Evolutionary conservation across 1,140 invertebrate species (phyloP), one percentile per base, ranked within the genome.

Genomic region (Tetramorium parvispinum): DNA sequence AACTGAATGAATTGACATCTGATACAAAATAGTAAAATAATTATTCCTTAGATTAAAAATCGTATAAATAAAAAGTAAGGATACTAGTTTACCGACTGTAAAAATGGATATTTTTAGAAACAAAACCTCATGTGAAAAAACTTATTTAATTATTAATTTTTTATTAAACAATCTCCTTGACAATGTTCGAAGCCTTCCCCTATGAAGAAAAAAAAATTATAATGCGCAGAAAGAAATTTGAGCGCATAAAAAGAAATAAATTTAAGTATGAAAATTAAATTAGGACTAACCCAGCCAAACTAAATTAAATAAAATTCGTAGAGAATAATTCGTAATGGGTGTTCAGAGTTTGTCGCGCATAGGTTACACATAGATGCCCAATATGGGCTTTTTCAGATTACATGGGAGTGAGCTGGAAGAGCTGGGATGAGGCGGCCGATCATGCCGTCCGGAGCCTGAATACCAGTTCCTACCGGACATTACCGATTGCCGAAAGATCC

Each of bases 321-420:
- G 37, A 46, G 7, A 68, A 40, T 51, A 40, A 68, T 68, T 53
- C 11, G 1, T 53, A 24, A 79, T 37, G 77, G 61, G 13, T 24
- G 55, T 13, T 53, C 2, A 10, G 10, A 43, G 5, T 16, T 53
- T 55, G 46, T 66, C 10, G 32, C 32, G 21, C 21, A 40, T 66
- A 53, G 10, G 32, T 21, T 53, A 82, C 53, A 82, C n/a, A 55
- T 46, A 59, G 79, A 83, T 24, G 79, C 53, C 79, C 68, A 59
- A 83, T 40, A 21, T 55, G 46, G 79, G 53, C 37, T 75, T 83
- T 92, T 92, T 91, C 91, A 92, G 92, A 57, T 92, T 10, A 78
- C 40, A 21, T 86, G 71, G 68, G 13, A 8, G 43, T 77, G 63
- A 43, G n/a, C 61, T 86, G 85, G 88, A 86, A 66, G 73, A 90